Percentiles rank a stretch among this genome's conserved stretches.
Evolutionary conservation across 2,888 invertebrate genomes (phyloP).

Genomic region (Caenorhabditis sp.): DNA sequence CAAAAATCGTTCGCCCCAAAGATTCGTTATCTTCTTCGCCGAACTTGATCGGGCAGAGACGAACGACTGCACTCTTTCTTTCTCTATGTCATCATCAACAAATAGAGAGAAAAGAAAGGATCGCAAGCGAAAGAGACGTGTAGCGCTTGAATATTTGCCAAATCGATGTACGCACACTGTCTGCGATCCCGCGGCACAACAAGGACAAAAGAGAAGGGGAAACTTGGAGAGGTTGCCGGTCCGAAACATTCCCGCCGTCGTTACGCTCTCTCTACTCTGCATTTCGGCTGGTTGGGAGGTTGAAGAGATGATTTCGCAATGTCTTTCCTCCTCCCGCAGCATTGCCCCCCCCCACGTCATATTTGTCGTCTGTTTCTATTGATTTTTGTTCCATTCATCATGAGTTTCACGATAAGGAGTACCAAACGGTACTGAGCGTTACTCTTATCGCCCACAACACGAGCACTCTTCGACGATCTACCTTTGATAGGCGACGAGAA

Average conservation of each 20-base stretch:
- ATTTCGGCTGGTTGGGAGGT: slow-evolving; percentile 18
- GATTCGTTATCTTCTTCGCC: slow-evolving; percentile 20
- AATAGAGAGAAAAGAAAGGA: slow-evolving; percentile 16
- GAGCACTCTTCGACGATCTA: slow-evolving; percentile 19
- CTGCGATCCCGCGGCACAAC: slow-evolving; percentile 32
- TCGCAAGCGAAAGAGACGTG: slow-evolving; percentile 28
- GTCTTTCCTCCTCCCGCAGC: slow-evolving; percentile 13
- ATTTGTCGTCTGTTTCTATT: slow-evolving; percentile 44
- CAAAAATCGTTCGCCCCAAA: slow-evolving; percentile 9
- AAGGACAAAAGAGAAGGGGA: background rate
- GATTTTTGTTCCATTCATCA: slow-evolving; percentile 54
- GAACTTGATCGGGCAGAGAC: slow-evolving; percentile 25
- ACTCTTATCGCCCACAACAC: slow-evolving; percentile 36
- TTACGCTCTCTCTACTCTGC: slow-evolving; percentile 22
- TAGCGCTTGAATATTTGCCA: slow-evolving; percentile 55
- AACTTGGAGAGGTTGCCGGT: slow-evolving; percentile 27
- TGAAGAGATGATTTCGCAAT: slow-evolving; percentile 39
- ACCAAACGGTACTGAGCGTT: slow-evolving; percentile 33
- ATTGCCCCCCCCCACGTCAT: slow-evolving; percentile 42
- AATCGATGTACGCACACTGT: slow-evolving; percentile 46
- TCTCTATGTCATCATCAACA: slow-evolving; percentile 23
- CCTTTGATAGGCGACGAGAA: background rate
- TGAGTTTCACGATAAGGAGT: slow-evolving; percentile 39
- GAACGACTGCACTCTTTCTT: slow-evolving; percentile 32
- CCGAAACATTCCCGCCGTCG: slow-evolving; percentile 36